Evolutionary conservation across 2,888 invertebrate species (phyloP).

Genomic region (Mystacides longicornis): DNA sequence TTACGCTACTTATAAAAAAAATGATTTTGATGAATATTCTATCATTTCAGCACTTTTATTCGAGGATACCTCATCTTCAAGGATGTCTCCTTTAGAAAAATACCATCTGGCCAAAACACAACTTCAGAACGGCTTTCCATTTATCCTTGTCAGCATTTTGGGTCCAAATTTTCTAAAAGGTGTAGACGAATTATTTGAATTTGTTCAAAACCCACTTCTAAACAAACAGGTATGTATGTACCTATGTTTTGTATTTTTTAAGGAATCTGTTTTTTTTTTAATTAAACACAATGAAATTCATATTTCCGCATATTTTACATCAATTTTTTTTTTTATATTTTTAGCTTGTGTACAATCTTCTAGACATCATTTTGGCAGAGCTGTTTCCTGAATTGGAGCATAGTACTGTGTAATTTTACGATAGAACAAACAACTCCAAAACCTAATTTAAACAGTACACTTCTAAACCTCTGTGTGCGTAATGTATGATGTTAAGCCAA

Average conservation of each 20-base stretch:
- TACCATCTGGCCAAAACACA: conserved; percentile 37
- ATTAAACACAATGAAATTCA: background rate
- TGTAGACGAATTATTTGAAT: conserved; percentile 40
- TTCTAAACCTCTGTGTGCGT: too few relatives aligned
- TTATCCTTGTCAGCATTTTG: conserved; percentile 33
- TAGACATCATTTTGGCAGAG: conserved; percentile 69
- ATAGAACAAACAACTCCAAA: background rate
- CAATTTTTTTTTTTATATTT: conserved; percentile 26
- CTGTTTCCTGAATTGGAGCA: conserved; percentile 63
- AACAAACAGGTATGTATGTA: conserved; percentile 48
- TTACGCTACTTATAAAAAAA: too few relatives aligned
- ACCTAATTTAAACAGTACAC: too few relatives aligned
- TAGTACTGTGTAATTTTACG: conserved; percentile 15
- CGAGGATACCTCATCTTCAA: conserved; percentile 15
- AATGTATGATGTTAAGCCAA: too few relatives aligned
- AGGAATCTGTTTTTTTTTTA: background rate
- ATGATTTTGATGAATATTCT: too few relatives aligned
- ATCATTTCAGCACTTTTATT: conserved; percentile 22
- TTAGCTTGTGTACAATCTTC: conserved; percentile 67
- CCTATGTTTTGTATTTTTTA: background rate
- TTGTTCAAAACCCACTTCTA: conserved; percentile 48
- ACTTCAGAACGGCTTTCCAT: conserved; percentile 35
- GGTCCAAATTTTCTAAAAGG: conserved; percentile 36
- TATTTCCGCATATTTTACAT: background rate
- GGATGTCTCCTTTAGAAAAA: conserved; percentile 20